Conservation (phyloP, 2,888 invertebrate genomes). For the Hirtodrosophila histrioides region DNA sequence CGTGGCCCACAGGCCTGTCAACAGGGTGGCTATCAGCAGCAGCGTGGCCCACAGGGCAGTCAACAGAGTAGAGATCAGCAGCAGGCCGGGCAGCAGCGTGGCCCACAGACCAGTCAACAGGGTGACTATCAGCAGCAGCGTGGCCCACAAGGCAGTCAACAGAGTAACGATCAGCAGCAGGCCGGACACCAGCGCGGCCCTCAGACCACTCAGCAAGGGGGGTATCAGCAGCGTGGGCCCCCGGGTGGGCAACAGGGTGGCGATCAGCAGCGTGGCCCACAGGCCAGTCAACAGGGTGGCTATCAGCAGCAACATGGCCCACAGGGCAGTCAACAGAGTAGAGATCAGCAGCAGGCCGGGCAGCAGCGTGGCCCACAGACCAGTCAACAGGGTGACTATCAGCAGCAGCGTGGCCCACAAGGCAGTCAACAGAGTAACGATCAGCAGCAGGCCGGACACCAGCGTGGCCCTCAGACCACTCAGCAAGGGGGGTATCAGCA, state of each 20-base stretch:
- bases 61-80: too few relatives aligned
- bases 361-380: neutral
- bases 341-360: conserved; percentile 2
- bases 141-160: neutral
- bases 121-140: conserved; percentile 2
- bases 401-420: conserved; percentile 7
- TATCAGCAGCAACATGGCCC: conserved; percentile 4
- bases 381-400: conserved; percentile 6
- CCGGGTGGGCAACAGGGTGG: conserved; percentile 5
- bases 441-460: too few relatives aligned
- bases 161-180: conserved; percentile 3
- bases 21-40: too few relatives aligned
- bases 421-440: neutral
- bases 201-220: neutral
- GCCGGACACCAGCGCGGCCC: neutral
- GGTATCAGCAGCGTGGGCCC: conserved; percentile 8
- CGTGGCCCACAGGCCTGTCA: too few relatives aligned
- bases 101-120: conserved; percentile 8
- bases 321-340: neutral
- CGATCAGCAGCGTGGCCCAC: conserved; percentile 3
- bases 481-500: conserved; percentile 7
- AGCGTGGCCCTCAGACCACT: conserved; percentile 3
- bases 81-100: conserved; percentile 11
- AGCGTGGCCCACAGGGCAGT: too few relatives aligned
- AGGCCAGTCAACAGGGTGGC: neutral